Conservation (phyloP, 2,113 vertebrate genomes). For the Equus quagga region DNA sequence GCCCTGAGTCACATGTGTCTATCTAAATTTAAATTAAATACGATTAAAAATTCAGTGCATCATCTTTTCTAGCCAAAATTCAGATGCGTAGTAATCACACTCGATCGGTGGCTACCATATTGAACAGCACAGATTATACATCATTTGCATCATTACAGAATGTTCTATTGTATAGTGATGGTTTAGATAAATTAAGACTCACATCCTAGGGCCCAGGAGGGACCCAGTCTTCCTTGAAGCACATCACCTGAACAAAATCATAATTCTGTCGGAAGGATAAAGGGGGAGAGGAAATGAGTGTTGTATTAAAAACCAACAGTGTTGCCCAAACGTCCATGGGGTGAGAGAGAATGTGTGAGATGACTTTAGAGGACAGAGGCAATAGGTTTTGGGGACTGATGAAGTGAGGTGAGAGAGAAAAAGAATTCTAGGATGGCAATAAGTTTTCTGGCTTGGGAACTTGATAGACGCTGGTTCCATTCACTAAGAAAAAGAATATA, state of each 20-base stretch:
- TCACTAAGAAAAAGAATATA: background rate
- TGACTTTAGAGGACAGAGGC: background rate
- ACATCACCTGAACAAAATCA: background rate
- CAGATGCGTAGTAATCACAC: background rate
- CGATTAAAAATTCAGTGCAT: background rate
- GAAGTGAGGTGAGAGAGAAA: background rate
- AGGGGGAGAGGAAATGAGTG: background rate
- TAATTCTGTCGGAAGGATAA: background rate
- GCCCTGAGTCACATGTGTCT: background rate
- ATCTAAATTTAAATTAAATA: conserved; percentile 46
- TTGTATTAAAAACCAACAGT: background rate
- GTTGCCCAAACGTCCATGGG: background rate
- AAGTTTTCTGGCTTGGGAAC: background rate
- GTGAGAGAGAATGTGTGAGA: background rate
- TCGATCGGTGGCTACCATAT: background rate
- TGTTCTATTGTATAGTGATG: background rate
- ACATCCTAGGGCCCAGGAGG: background rate
- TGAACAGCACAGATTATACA: background rate
- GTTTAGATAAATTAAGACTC: background rate
- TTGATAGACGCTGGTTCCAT: background rate
- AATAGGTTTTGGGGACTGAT: background rate
- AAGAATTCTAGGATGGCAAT: background rate
- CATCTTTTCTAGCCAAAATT: background rate
- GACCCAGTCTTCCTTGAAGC: background rate
- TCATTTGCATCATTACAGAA: background rate